Conservation (phyloP, 2,888 invertebrate genomes). For the Hofmannophila pseudospretella region DNA sequence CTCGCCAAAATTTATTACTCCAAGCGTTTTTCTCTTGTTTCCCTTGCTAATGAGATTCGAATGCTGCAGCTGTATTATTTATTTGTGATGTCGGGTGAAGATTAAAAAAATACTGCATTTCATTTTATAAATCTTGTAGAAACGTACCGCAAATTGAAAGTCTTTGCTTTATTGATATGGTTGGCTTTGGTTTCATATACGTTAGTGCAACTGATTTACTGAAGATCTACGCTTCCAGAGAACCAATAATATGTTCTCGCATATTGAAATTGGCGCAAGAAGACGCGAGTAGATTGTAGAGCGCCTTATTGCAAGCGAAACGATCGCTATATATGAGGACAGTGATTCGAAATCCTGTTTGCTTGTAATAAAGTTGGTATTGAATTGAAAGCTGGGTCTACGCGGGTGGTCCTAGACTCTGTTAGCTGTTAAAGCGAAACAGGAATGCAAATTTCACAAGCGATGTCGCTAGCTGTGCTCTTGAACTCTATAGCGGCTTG, state of each 20-base stretch:
- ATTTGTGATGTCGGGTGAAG: slow-evolving; percentile 49
- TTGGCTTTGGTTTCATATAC: slow-evolving; percentile 19
- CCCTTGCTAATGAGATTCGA: slow-evolving; percentile 73
- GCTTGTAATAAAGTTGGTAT: slow-evolving; percentile 63
- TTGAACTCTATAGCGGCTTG: slow-evolving; percentile 48
- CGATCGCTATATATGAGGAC: slow-evolving; percentile 28
- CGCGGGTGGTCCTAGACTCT: slow-evolving; percentile 74
- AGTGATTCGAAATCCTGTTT: slow-evolving; percentile 50
- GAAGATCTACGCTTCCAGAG: slow-evolving; percentile 12
- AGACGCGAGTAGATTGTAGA: slow-evolving; percentile 56
- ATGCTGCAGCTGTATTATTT: slow-evolving; percentile 67
- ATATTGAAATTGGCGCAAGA: slow-evolving; percentile 53
- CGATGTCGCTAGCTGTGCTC: slow-evolving; percentile 49
- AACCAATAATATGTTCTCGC: slow-evolving; percentile 43
- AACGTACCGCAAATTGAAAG: slow-evolving; percentile 39
- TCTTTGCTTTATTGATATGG: slow-evolving; percentile 29
- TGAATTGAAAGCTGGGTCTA: slow-evolving; percentile 45
- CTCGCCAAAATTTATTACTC: slow-evolving; percentile 74
- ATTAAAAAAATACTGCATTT: slow-evolving; percentile 46
- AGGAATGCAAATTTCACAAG: slow-evolving; percentile 72
- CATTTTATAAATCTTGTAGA: slow-evolving; percentile 36
- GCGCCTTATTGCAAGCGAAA: slow-evolving; percentile 53
- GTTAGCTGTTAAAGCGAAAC: slow-evolving; percentile 59
- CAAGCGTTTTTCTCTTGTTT: slow-evolving; percentile 67
- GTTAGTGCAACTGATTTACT: slow-evolving; percentile 7